Conservation (phyloP, 2,113 vertebrate species). For the Colinus virginianus region DNA sequence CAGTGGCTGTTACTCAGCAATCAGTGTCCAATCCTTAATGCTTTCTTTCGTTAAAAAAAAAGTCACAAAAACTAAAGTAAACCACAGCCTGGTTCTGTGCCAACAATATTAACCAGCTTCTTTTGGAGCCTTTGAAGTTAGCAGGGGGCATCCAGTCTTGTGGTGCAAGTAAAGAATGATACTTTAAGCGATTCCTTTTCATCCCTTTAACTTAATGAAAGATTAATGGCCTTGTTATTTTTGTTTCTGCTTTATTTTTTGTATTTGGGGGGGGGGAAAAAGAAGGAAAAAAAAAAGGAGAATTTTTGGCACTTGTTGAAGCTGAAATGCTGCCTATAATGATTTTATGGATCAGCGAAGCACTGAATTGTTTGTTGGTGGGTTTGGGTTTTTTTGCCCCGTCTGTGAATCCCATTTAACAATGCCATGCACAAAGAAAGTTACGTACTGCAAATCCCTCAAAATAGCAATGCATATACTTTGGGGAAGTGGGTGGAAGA, state of each 20-base stretch:
- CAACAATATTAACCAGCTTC: conserved; percentile 93
- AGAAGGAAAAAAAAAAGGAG: conserved; percentile 67
- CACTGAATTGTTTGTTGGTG: conserved; percentile 31
- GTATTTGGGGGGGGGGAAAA: conserved; percentile 67
- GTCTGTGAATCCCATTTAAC: conserved; percentile 39
- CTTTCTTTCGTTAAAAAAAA: conserved; percentile 74
- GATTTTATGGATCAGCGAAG: conserved; percentile 84
- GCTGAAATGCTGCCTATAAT: conserved; percentile 78
- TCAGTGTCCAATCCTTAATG: conserved; percentile 35
- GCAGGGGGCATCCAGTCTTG: conserved; percentile 92
- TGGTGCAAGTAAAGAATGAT: conserved; percentile 92
- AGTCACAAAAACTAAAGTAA: conserved; percentile 86
- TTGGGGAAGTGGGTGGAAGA: background rate
- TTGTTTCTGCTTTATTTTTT: conserved; percentile 94
- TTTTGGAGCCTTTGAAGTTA: conserved; percentile 91
- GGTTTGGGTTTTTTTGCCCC: background rate
- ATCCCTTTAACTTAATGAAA: conserved; percentile 99
- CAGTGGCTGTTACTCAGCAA: conserved; percentile 8
- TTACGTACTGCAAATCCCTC: background rate
- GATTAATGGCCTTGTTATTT: conserved; percentile 99
- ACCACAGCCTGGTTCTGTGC: conserved; percentile 90
- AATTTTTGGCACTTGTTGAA: conserved; percentile 84
- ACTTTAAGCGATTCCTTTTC: conserved; percentile 99
- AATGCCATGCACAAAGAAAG: conserved; percentile 20
- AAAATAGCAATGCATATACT: background rate